These are phyloP conservation scores for Neosalanx taihuensis DNA, from an alignment of 2,797 vertebrate species.

Conservation along the genomic window DNA sequence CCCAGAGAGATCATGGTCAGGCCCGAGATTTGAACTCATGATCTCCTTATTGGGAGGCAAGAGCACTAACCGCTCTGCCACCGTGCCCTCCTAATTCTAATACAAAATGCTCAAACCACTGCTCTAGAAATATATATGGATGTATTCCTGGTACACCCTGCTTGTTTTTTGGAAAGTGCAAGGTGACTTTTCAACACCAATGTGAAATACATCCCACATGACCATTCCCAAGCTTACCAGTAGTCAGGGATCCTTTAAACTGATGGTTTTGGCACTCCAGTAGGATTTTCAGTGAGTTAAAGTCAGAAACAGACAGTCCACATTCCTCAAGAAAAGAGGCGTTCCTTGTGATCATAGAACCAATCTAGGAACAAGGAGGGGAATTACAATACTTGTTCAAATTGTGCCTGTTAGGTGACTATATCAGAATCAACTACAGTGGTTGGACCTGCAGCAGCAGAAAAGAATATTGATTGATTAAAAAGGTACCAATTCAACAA, in stretches of 20 bases:
- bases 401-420: neutral
- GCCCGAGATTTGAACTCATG: too few relatives aligned
- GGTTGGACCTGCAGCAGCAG: neutral
- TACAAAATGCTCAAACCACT: too few relatives aligned
- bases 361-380: conserved; percentile 2
- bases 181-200: neutral
- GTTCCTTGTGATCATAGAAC: conserved; percentile 26
- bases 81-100: too few relatives aligned
- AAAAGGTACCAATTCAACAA: too few relatives aligned
- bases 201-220: conserved; percentile 17
- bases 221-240: conserved; percentile 4
- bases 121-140: too few relatives aligned
- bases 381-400: too few relatives aligned
- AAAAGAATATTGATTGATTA: too few relatives aligned
- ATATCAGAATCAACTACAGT: neutral
- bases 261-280: conserved; percentile 36
- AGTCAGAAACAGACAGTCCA: conserved; percentile 47
- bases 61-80: too few relatives aligned
- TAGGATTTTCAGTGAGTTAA: conserved; percentile 36
- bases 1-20: too few relatives aligned
- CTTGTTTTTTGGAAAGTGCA: too few relatives aligned
- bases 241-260: conserved; percentile 22
- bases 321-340: conserved; percentile 40
- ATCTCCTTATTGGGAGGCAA: too few relatives aligned
- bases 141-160: too few relatives aligned